Evolutionary conservation across 2,888 invertebrate species (phyloP), one percentile per base, ranked within the genome.

Genomic region (Morinoia aosen): DNA sequence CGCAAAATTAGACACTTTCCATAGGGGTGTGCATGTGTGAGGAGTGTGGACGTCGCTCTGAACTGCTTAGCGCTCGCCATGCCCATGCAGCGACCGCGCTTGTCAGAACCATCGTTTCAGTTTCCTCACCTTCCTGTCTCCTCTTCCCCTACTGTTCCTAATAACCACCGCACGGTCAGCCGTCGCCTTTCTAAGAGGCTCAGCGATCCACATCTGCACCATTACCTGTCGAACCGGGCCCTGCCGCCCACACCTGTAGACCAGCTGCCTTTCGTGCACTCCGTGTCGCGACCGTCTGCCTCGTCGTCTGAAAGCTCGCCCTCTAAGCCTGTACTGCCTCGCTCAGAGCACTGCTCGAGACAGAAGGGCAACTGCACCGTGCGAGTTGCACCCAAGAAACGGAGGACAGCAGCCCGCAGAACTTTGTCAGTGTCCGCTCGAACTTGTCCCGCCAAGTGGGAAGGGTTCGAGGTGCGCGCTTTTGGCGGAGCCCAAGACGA

Each of bases 101-200:
- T n/a, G 40, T 56, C 16, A n/a, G 56, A 56, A 33, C 88, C 76
- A n/a, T 33, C 48, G 25, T 48, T 76, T 48, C 57, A 56, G n/a
- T 40, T 76, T 76, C 48, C 57, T 76, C 40, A n/a, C 11, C 56
- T 61, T 48, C 76, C 48, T 48, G 14, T 39, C 76, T 76, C 76
- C 76, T 56, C 64, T n/a, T 95, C 95, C 76, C 19, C 88, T 33
- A 95, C 95, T 88, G 56, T 95, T 94, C 96, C 96, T 95, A 76
- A 95, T 56, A 64, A 90, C 91, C 61, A 96, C 57, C 48, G 25
- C 40, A 12, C 95, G 40, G 56, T 88, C 8, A 25, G 56, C 57
- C 76, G 76, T 95, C 76, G 76, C 57, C 76, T 88, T 76, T 57
- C 95, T 58, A 95, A 95, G 12, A 95, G 95, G 58, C 95, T 95